A percentile compares a stretch with the other conserved stretches of the same genome.
These are phyloP conservation scores for Nyctereutes procyonoides DNA, from an alignment of 2,113 vertebrate genomes.

Conservation along the genomic window DNA sequence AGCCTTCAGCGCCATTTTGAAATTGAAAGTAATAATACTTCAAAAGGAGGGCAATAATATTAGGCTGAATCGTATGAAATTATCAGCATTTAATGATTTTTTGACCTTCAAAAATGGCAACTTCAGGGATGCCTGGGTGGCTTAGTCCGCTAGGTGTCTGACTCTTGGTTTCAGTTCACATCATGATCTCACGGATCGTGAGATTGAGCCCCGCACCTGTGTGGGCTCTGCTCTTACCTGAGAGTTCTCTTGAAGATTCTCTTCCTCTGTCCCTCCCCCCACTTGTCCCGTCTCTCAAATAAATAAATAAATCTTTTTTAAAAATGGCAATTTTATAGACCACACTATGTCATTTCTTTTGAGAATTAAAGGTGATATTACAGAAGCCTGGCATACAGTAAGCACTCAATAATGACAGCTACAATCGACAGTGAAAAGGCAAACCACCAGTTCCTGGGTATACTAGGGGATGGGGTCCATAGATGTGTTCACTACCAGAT, in stretches of 20 bases:
- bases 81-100: neutral
- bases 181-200: neutral
- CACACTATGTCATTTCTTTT: neutral
- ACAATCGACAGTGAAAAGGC: neutral
- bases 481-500: neutral
- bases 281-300: neutral
- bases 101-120: neutral
- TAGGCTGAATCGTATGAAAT: neutral
- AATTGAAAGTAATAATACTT: neutral
- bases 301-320: neutral
- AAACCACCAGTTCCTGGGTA: neutral
- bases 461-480: neutral
- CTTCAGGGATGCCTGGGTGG: neutral
- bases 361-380: slow-evolving; percentile 1
- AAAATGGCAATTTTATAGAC: slow-evolving; percentile 25
- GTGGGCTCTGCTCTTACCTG: neutral
- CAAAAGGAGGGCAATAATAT: neutral
- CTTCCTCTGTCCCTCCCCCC: neutral
- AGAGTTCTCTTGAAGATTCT: neutral
- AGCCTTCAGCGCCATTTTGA: slow-evolving; percentile 9
- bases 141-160: neutral
- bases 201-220: neutral
- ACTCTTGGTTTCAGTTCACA: neutral
- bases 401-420: neutral
- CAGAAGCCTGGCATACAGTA: neutral